Conservation (phyloP, 2,113 vertebrate genomes). For the Neomonachus schauinslandi region DNA sequence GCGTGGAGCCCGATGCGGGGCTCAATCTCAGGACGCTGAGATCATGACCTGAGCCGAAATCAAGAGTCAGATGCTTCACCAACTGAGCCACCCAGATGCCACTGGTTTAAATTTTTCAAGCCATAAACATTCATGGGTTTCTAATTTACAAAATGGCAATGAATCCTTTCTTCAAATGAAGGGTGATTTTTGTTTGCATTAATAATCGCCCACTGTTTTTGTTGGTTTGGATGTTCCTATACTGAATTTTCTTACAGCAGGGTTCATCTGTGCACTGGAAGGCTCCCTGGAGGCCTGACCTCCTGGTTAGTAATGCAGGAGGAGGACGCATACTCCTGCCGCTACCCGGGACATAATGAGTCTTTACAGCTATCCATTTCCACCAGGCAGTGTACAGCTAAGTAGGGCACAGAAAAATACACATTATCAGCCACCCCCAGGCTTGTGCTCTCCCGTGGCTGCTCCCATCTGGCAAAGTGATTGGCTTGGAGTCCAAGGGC, state of each 20-base stretch:
- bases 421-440: background rate
- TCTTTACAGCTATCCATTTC: background rate
- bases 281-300: background rate
- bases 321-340: background rate
- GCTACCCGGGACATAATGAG: background rate
- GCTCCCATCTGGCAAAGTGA: conserved; percentile 26
- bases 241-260: background rate
- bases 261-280: background rate
- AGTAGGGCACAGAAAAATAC: background rate
- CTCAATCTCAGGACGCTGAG: background rate
- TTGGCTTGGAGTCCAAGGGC: background rate
- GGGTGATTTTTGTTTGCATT: background rate
- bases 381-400: background rate
- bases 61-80: background rate
- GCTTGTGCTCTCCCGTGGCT: background rate
- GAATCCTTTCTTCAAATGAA: background rate
- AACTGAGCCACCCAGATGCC: background rate
- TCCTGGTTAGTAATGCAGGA: background rate
- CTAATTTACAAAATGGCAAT: background rate
- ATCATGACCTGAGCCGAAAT: background rate
- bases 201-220: background rate
- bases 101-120: background rate
- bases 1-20: background rate
- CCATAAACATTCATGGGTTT: conserved; percentile 18
- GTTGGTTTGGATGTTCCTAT: background rate